phyloP scores from a whole-genome alignment of 1,140 invertebrate species.

The Drosophila eugracilis region DNA sequence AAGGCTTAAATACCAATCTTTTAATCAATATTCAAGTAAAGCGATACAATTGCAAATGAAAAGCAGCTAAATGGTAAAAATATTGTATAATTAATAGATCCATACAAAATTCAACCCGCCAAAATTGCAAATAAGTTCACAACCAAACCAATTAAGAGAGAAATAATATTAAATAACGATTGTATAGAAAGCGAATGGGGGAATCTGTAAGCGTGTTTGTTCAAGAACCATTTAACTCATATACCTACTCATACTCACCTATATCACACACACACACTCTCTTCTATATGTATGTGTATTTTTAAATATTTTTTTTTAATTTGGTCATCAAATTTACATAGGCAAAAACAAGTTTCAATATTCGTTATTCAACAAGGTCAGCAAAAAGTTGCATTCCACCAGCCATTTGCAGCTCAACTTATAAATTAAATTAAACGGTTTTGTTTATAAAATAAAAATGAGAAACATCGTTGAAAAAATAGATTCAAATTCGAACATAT shows the following conservation, averaged over 20 bases:
- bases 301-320: conserved; percentile 41
- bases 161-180: conserved; percentile 38
- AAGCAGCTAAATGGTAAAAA: conserved; percentile 24
- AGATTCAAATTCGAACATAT: conserved; percentile 33
- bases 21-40: conserved; percentile 56
- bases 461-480: conserved; percentile 15
- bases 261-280: conserved; percentile 30
- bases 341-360: conserved; percentile 7
- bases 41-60: conserved; percentile 12
- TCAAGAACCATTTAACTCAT: conserved; percentile 31
- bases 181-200: conserved; percentile 32
- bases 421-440: conserved; percentile 18
- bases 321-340: conserved; percentile 31
- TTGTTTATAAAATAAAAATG: conserved; percentile 20
- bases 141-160: conserved; percentile 44
- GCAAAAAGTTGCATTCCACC: neutral
- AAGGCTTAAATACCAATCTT: conserved; percentile 45
- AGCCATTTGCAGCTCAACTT: conserved; percentile 22
- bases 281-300: conserved; percentile 36
- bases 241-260: conserved; percentile 39
- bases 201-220: conserved; percentile 19
- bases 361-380: neutral
- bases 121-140: conserved; percentile 67
- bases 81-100: conserved; percentile 64
- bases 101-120: conserved; percentile 73